These are phyloP conservation scores for Phymanthus crucifer DNA, from an alignment of 92 coral and sea anemone genomes.

Conservation along the genomic window DNA sequence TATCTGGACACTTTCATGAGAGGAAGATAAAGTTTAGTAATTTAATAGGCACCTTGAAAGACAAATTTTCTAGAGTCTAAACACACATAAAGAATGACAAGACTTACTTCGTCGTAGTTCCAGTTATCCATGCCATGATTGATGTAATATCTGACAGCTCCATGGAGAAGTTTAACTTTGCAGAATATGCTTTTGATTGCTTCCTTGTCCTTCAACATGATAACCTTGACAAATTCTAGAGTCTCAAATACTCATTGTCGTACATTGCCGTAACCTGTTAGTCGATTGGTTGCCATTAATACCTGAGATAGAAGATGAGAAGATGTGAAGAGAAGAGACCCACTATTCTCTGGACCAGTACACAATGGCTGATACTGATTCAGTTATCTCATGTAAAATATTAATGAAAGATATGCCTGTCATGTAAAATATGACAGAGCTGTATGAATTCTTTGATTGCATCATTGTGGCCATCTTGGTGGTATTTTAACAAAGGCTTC, in stretches of 20 bases:
- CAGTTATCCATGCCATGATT: slow-evolving; percentile 23
- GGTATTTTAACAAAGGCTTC: too few species aligned
- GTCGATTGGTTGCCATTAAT: slow-evolving; percentile 38
- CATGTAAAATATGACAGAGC: too few species aligned
- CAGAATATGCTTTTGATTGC: slow-evolving; percentile 31
- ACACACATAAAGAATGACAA: not conserved
- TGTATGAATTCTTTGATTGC: too few species aligned
- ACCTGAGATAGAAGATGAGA: slow-evolving; percentile 32
- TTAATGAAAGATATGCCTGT: too few species aligned
- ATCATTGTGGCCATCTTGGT: too few species aligned
- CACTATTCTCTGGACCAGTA: too few species aligned
- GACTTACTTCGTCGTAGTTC: slow-evolving; percentile 32
- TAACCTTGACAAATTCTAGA: slow-evolving; percentile 34
- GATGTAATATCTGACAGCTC: slow-evolving; percentile 38
- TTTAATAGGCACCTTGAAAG: not conserved
- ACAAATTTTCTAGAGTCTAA: too few species aligned
- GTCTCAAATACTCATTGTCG: slow-evolving; percentile 52
- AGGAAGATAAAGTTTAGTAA: not conserved
- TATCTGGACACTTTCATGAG: too few species aligned
- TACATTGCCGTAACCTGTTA: slow-evolving; percentile 33
- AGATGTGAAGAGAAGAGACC: too few species aligned
- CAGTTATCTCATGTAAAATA: too few species aligned
- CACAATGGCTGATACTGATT: too few species aligned
- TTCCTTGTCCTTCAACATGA: slow-evolving; percentile 25
- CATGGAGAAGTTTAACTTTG: slow-evolving; percentile 50